Percentiles rank a stretch among this genome's conserved stretches.
Conservation (phyloP, 2,888 invertebrate genomes). For the Apodemia duryi region DNA sequence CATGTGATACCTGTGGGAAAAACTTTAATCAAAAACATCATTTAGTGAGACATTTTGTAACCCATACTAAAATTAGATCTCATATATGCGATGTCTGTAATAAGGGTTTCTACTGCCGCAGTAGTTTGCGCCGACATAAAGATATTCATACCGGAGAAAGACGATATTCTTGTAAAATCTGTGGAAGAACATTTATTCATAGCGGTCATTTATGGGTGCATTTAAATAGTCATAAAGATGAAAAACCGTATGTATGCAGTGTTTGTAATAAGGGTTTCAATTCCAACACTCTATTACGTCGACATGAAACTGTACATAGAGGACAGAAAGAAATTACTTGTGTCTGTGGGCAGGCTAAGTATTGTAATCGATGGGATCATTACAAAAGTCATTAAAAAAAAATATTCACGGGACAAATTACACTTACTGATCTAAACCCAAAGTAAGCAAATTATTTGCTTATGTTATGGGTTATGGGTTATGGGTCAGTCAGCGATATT, state of each 20-base stretch:
- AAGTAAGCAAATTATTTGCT: too few relatives aligned
- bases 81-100: neutral
- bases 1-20: neutral
- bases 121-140: neutral
- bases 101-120: neutral
- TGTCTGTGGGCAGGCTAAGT: neutral
- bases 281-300: neutral
- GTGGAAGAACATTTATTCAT: neutral
- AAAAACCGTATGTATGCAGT: neutral
- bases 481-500: too few relatives aligned
- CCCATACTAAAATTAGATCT: neutral
- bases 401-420: neutral
- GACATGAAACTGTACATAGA: neutral
- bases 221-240: neutral
- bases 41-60: neutral
- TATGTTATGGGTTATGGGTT: too few relatives aligned
- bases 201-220: neutral
- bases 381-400: neutral
- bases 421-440: too few relatives aligned
- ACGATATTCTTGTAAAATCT: neutral
- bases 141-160: neutral
- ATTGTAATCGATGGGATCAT: neutral
- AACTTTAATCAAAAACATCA: neutral
- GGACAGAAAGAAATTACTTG: neutral
- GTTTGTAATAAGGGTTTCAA: neutral